These are phyloP conservation scores for Odocoileus hemionus DNA, from an alignment of 2,113 vertebrate genomes.

Conservation along the genomic window DNA sequence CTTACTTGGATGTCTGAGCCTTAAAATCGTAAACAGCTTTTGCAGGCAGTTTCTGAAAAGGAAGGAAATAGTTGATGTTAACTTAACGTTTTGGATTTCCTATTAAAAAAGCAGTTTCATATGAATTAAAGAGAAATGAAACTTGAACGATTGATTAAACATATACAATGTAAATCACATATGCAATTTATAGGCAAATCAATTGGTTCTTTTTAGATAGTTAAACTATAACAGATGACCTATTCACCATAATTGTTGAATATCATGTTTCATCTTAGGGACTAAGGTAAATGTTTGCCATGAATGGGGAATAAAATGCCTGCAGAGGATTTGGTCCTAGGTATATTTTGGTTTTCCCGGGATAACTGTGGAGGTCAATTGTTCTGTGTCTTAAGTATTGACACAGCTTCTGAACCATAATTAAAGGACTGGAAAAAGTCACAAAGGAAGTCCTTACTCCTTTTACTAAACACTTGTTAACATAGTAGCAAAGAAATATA, in stretches of 20 bases:
- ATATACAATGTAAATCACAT: neutral
- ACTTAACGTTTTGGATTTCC: neutral
- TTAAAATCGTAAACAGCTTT: constrained; percentile 99
- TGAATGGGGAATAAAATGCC: neutral
- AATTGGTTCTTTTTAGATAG: neutral
- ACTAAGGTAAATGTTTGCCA: neutral
- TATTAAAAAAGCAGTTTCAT: neutral
- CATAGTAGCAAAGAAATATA: neutral
- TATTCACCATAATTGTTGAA: neutral
- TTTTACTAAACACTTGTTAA: neutral
- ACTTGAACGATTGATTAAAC: neutral
- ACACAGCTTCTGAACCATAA: neutral
- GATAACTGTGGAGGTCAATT: neutral
- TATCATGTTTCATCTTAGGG: neutral
- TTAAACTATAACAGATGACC: neutral
- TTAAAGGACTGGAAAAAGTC: neutral
- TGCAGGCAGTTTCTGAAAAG: constrained; percentile 95
- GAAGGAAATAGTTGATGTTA: constrained; percentile 70
- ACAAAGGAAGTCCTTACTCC: neutral
- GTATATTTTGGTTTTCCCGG: neutral
- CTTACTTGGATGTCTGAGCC: constrained; percentile 98
- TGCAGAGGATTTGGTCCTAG: neutral
- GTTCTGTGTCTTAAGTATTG: neutral
- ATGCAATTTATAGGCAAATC: neutral
- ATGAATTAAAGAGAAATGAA: neutral